Percentiles rank a stretch among this genome's conserved stretches.
phyloP scores from a whole-genome alignment of 2,113 vertebrate species.

The Tenebrosternarchus preto region DNA sequence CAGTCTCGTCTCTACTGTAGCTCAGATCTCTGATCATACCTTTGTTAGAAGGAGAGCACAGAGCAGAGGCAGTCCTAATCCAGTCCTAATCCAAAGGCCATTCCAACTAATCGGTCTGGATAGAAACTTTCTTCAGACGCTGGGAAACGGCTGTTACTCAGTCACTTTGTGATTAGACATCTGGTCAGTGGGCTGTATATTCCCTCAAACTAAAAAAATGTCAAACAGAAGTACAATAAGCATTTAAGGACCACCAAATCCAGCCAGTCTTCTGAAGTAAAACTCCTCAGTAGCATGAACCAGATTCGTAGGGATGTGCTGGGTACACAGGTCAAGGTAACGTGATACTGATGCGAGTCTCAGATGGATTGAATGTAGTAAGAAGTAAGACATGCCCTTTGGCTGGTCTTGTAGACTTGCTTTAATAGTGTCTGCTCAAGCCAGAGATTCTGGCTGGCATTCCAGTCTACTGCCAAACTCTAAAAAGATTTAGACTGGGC shows the following conservation, averaged over 20 bases:
- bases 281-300: too few species aligned
- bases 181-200: background rate
- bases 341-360: too few species aligned
- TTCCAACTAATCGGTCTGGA: constrained; percentile 2
- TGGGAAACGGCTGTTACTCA: background rate
- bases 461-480: background rate
- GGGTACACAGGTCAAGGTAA: too few species aligned
- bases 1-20: background rate
- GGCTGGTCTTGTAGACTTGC: background rate
- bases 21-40: background rate
- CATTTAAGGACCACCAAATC: too few species aligned
- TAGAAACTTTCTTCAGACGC: constrained; percentile 1
- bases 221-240: too few species aligned
- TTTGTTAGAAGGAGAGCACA: background rate
- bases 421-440: background rate
- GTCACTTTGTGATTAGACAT: background rate
- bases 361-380: too few species aligned
- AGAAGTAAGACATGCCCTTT: too few species aligned
- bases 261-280: too few species aligned
- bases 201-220: background rate
- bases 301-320: too few species aligned
- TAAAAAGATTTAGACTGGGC: background rate
- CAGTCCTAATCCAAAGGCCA: background rate
- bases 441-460: background rate
- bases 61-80: background rate